Base-by-base conservation (phyloP, 2,113 vertebrate species). In the Prietella phreatophila region DNA sequence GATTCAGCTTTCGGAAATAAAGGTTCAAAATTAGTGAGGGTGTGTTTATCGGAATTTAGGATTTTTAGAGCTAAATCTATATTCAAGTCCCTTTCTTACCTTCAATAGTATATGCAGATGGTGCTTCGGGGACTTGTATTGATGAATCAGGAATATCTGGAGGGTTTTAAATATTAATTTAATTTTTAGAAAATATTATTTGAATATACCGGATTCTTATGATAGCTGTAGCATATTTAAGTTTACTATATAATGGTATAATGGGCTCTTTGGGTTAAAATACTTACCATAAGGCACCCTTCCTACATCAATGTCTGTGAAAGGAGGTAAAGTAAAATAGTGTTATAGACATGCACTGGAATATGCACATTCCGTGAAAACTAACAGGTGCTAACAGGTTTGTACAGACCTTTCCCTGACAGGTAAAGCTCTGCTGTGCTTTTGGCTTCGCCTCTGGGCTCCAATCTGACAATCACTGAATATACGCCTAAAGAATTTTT, bases 381-480 rank as follows among this genome's bases (percentile, higher is more conserved):
- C 78, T 82, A 27, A 82, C 87, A 87, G 65, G 55, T 87, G 50
- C 81, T 42, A 83, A 89, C 56, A 42, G 88, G 91, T 90, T n/a
- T 90, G 85, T 87, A 90, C 95, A 93, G 58, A 97, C 98, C 98
- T 99, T 99, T 99, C 55, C 97, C 97, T 90, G 98, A 97, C 61
- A 99, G 95, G 93, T 99, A 99, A 91, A 99, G 96, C 90, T 99
- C 98, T 91, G 98, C 98, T 81, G 97, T 98, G 94, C 98, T 99
- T 96, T 97, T 98, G 83, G 97, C 98, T 94, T 99, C 98, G 89
- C 98, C 98, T 93, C 97, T 95, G 89, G 98, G 98, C 91, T 99
- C 98, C 93, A 99, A 95, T 85, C 97, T 96, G 94, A 98, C 98
- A 95, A 99, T 99, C 89, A 99, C 98, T 84, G 98, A 99, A 93